Evolutionary conservation across 2,888 invertebrate genomes (phyloP), one percentile per base, ranked within the genome.

Genomic region (Leptothorax acervorum): DNA sequence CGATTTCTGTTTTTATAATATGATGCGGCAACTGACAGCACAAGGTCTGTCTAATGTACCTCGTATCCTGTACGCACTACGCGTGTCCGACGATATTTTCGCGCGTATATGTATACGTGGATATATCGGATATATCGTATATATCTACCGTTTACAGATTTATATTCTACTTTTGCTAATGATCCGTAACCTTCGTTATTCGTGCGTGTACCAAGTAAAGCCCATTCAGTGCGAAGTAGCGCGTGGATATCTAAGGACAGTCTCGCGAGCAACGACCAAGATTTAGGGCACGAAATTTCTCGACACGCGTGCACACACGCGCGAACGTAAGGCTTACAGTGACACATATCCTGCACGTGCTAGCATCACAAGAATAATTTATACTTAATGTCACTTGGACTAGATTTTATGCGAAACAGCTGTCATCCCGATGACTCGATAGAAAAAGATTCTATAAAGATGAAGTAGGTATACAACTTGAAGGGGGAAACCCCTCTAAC

Each of bases 201-300:
- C 2, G 11, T n/a, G 15, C 48, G 9, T 66, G 68, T 39, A 42
- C 5, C 63, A 63, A 75, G 39, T 66, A 48, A 18, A 60, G 39
- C 23, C 5, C 15, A 71, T 79, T 79, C 60, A 39, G 48, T 48
- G 23, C 23, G 6, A 71, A 79, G 48, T 71, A 45, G 31, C 76
- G 65, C 65, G 55, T 73, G 48, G 70, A 78, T 78, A 65, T 23
- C 12, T 85, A 57, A 86, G 86, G 86, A 82, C 86, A 88, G 85
- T 90, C 89, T 91, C 91, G 9, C 35, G 89, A 88, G 86, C 85
- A 87, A 87, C 78, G 66, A 84, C 79, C 83, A 89, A 91, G 85
- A 90, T 93, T 92, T 91, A 91, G 92, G 92, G 79, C 92, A 86
- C 82, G 84, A 86, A 83, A 83, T 89, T 87, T 89, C 88, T 85